Conservation (phyloP, 2,113 vertebrate species). For the Centrocercus urophasianus region DNA sequence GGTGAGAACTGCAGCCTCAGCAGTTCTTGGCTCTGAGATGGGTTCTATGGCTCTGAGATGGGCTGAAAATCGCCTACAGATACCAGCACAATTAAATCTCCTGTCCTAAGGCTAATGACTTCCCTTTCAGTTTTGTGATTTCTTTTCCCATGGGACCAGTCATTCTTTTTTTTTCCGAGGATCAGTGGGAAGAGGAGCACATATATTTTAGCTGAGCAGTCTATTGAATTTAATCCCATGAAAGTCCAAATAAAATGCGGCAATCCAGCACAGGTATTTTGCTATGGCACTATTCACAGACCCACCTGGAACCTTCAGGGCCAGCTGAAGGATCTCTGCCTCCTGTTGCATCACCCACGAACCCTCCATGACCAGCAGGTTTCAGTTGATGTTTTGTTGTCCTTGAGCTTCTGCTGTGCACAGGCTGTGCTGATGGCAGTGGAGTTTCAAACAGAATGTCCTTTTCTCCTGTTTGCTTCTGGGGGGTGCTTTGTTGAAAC, state of each 20-base stretch:
- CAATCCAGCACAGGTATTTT: neutral
- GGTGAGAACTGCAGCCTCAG: neutral
- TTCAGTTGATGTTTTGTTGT: neutral
- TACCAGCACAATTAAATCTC: neutral
- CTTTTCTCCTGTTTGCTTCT: neutral
- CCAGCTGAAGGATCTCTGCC: neutral
- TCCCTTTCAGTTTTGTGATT: neutral
- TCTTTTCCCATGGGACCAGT: neutral
- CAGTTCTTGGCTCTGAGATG: neutral
- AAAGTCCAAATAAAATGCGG: neutral
- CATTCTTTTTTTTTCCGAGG: neutral
- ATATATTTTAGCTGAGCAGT: neutral
- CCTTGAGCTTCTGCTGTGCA: neutral
- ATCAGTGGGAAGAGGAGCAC: neutral
- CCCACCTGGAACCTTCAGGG: neutral
- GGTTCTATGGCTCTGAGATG: neutral
- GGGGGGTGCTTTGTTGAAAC: conserved; percentile 14
- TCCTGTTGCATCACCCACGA: rapidly evolving
- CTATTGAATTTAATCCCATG: neutral
- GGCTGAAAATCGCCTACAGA: neutral
- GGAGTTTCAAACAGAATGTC: neutral
- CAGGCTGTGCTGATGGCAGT: neutral
- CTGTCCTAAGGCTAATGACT: neutral
- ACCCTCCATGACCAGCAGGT: neutral
- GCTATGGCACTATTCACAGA: neutral